Conservation (phyloP, 37 sponge, comb jelly and placozoan genomes). For the Cladorhizidae sp. region DNA sequence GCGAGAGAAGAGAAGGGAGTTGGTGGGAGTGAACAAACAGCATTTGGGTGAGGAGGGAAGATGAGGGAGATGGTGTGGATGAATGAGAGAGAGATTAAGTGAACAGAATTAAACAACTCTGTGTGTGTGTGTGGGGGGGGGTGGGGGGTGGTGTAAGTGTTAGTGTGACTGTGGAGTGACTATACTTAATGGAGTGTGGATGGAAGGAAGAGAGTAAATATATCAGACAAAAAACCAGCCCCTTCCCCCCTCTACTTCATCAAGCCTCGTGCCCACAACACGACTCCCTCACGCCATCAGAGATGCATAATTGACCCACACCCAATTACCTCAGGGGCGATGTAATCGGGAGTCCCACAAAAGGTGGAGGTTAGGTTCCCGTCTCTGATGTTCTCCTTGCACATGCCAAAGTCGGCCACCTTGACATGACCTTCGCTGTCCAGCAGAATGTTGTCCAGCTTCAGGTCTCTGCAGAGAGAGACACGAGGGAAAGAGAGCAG, state of each 20-base stretch:
- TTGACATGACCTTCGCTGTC: constrained; percentile 97
- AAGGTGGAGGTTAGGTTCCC: constrained; percentile 89
- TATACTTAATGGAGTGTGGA: too few species aligned
- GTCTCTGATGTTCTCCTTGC: constrained; percentile 91
- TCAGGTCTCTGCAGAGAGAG: constrained; percentile 83
- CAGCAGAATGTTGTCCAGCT: constrained; percentile 96
- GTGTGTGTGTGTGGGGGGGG: not conserved
- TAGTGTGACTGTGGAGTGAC: too few species aligned
- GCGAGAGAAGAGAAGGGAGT: too few species aligned
- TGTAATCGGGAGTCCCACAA: constrained; percentile 99
- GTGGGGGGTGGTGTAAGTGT: too few species aligned
- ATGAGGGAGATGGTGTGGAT: too few species aligned
- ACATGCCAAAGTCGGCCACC: constrained; percentile 99
- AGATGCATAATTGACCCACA: not conserved
- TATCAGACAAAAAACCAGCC: too few species aligned
- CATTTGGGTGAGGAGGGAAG: too few species aligned
- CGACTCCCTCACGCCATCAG: not conserved
- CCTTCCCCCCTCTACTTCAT: too few species aligned
- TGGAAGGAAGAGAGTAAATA: too few species aligned
- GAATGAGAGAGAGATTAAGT: not conserved
- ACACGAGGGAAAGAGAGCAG: not conserved
- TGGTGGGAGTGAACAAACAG: too few species aligned
- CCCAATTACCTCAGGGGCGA: constrained; percentile 92
- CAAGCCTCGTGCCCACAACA: too few species aligned
- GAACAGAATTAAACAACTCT: not conserved